Percentiles rank a stretch among this genome's conserved stretches.
Evolutionary conservation across 2,797 vertebrate species (phyloP).

Genomic region (Acanthis flammea): DNA sequence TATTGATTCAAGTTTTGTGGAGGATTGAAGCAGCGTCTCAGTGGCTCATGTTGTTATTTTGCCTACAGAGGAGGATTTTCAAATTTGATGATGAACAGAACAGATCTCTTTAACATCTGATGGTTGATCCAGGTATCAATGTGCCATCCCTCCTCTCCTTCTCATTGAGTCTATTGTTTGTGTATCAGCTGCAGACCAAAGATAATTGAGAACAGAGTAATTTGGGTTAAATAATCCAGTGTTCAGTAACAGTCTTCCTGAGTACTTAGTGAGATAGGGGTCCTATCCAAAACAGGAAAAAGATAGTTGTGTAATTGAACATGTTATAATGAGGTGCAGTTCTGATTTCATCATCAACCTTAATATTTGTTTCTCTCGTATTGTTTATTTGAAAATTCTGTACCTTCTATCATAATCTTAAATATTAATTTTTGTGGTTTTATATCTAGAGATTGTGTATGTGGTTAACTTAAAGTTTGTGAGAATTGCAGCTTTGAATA

Average conservation of each 20-base stretch:
- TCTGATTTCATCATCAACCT: not conserved
- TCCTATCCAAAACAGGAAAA: not conserved
- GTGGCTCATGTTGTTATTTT: not conserved
- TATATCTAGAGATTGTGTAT: not conserved
- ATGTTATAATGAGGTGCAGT: not conserved
- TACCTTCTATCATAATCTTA: not conserved
- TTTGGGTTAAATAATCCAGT: not conserved
- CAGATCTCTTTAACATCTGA: not conserved
- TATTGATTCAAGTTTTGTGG: not conserved
- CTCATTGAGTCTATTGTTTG: not conserved
- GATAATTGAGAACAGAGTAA: not conserved
- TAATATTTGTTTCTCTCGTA: not conserved
- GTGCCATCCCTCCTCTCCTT: not conserved
- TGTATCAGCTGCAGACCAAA: not conserved
- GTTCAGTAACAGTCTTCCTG: not conserved
- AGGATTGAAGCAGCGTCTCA: not conserved
- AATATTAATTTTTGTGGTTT: not conserved
- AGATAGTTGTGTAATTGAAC: not conserved
- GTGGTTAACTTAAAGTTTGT: not conserved
- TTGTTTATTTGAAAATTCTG: not conserved
- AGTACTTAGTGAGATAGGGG: not conserved
- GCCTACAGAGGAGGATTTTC: not conserved
- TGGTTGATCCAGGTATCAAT: not conserved
- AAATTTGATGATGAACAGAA: not conserved
- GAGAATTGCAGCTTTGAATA: not conserved